Percentiles rank a stretch among this genome's conserved stretches.
phyloP scores from a whole-genome alignment of 1,140 invertebrate genomes.

The Amyelois transitella region DNA sequence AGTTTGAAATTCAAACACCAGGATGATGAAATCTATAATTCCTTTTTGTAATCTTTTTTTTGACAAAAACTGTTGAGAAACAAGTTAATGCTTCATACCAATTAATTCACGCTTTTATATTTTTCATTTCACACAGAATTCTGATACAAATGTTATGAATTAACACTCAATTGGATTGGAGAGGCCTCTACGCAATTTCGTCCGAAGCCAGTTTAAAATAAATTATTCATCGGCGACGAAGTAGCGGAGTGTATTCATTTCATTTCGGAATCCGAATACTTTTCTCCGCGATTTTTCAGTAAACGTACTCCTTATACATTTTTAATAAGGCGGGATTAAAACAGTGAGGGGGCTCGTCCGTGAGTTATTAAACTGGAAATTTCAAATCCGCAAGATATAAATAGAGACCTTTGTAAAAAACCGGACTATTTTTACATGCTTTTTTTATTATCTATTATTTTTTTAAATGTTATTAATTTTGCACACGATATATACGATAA shows the following conservation, averaged over 20 bases:
- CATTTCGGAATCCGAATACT: slow-evolving; percentile 69
- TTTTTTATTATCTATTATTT: too few relatives aligned
- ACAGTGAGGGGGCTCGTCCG: slow-evolving; percentile 9
- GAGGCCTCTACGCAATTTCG: slow-evolving; percentile 54
- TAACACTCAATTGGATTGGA: not conserved
- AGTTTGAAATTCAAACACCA: too few relatives aligned
- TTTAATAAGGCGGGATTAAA: slow-evolving; percentile 64
- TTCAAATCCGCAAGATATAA: not conserved
- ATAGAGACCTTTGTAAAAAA: not conserved
- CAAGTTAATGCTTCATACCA: too few relatives aligned
- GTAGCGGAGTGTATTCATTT: slow-evolving; percentile 70
- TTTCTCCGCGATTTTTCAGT: slow-evolving; percentile 51
- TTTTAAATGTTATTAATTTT: too few relatives aligned
- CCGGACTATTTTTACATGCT: too few relatives aligned
- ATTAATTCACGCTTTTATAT: not conserved
- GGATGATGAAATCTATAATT: too few relatives aligned
- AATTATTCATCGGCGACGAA: slow-evolving; percentile 71
- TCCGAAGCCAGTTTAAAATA: slow-evolving; percentile 62
- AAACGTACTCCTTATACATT: slow-evolving; percentile 60
- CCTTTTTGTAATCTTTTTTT: too few relatives aligned
- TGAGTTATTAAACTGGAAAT: not conserved
- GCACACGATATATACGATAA: too few relatives aligned
- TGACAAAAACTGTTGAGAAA: too few relatives aligned
- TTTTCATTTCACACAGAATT: too few relatives aligned
- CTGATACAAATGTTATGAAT: not conserved